Evolutionary conservation across 1,140 invertebrate genomes (phyloP), one percentile per base, ranked within the genome.

Genomic region (Carcinoscorpius rotundicauda): DNA sequence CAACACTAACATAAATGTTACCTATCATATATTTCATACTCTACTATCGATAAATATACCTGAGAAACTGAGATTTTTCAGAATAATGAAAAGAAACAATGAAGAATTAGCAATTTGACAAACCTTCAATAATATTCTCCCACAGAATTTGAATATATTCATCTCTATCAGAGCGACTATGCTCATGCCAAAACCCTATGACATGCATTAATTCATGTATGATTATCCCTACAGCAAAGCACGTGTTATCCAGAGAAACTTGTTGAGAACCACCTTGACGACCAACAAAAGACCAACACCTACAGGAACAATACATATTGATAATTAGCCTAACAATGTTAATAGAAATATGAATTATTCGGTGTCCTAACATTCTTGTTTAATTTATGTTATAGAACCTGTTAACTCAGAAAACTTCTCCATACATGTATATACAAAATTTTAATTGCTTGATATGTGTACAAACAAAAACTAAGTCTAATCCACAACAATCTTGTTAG

Each of bases 171-270:
- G 76, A 73, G 6, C 78, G 62, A 3, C 71, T 73, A 58, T 80
- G 78, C 64, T 79, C 77, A 61, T 79, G 78, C 48, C 69, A 72
- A 60, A 78, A 75, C 1, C 78, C 78, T 3, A 79, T 62, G 0
- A 75, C 75, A 64, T 77, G 76, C n/a, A 71, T 69, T 6, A 77
- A 62, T 61, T 76, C 74, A 62, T 77, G 76, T 9, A 74, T 68
- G 6, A 75, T 65, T n/a, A 67, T 73, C 3, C 71, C 71, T 29
- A 68, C 52, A 58, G 58, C 49, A 56, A 55, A 56, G 51, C 68
- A 69, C 4, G 62, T 62, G 6, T 64, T 10, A 5, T 67, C 66
- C 6, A 69, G 57, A 9, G 57, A 67, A 3, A 69, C n/a, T 55
- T 49, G 51, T 56, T 69, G 66, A 52, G 58, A 53, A 8, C 67